Base-by-base conservation (phyloP, 2,797 vertebrate genomes). In the Phalanger gymnotis region DNA sequence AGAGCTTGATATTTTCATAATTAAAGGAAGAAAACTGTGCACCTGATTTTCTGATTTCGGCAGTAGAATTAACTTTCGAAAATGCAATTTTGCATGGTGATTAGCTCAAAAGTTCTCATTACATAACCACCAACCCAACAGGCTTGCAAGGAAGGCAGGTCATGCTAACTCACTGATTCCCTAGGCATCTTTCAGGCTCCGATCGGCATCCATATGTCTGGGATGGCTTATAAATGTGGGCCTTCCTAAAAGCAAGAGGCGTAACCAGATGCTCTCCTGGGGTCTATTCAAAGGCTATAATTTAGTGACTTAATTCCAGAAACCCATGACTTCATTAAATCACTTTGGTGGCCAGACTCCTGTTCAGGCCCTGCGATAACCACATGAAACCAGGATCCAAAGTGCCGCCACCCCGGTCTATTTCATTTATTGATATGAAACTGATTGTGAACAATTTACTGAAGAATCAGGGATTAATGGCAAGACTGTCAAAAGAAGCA, bases 381-480 rank as follows among this genome's bases (percentile, higher is more conserved):
- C 92, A 95, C 31, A 34, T 94, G 4, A 93, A 90, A 28, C 56
- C 92, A 57, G 34, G 28, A 96, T 66, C 91, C 91, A 96, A 90
- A 97, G 51, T 91, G 96, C 95, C 47, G 54, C 92, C 90, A 93
- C 95, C 57, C 58, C 90, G 51, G 34, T 92, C 73, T 97, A 96
- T 95, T 98, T 96, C 96, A 98, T 95, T 95, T 96, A 90, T 95
- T 96, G 97, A 91, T 94, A 94, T 90, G 93, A 97, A 97, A 96
- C 91, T 96, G 96, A 97, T 98, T 98, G 98, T 92, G 97, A 96
- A 92, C 87, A 98, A 91, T 96, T 94, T 51, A 93, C 96, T 95
- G 97, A 95, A 22, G 53, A 31, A 31, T 55, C 57, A 97, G 97
- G 97, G 58, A 92, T 96, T 96, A 96, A 97, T 57, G 96, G n/a